Evolutionary conservation across 2,113 vertebrate species (phyloP).

Genomic region (Megaptera novaeangliae): DNA sequence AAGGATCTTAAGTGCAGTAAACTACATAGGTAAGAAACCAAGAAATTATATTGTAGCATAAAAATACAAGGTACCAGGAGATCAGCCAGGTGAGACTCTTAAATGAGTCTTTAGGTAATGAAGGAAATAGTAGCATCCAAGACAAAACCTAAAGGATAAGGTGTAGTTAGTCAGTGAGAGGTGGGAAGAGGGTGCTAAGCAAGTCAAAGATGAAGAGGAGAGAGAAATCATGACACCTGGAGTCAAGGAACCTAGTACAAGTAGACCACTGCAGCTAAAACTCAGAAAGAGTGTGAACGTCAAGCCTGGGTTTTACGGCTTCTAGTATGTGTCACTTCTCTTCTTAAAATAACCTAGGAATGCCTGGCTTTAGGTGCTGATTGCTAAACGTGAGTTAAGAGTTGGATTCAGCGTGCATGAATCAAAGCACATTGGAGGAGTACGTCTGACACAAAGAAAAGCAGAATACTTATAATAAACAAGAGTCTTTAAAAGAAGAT

Average conservation of each 20-base stretch:
- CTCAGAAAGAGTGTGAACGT: background rate
- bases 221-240: background rate
- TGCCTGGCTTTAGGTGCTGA: background rate
- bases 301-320: background rate
- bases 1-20: background rate
- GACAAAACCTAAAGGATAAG: background rate
- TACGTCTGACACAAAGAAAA: background rate
- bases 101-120: background rate
- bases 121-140: background rate
- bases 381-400: background rate
- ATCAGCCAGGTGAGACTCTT: background rate
- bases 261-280: no score
- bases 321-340: background rate
- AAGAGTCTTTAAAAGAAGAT: background rate
- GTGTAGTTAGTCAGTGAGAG: background rate
- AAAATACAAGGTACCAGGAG: background rate
- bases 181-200: background rate
- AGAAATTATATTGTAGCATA: background rate
- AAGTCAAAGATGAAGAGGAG: background rate
- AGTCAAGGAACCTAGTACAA: background rate
- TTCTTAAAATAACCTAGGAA: background rate
- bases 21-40: background rate
- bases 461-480: background rate
- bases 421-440: background rate
- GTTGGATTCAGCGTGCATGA: background rate